A percentile compares a stretch with the other conserved stretches of the same genome.
These are phyloP conservation scores for Drosophila insularis DNA, from an alignment of 1,140 invertebrate species.

Conservation along the genomic window DNA sequence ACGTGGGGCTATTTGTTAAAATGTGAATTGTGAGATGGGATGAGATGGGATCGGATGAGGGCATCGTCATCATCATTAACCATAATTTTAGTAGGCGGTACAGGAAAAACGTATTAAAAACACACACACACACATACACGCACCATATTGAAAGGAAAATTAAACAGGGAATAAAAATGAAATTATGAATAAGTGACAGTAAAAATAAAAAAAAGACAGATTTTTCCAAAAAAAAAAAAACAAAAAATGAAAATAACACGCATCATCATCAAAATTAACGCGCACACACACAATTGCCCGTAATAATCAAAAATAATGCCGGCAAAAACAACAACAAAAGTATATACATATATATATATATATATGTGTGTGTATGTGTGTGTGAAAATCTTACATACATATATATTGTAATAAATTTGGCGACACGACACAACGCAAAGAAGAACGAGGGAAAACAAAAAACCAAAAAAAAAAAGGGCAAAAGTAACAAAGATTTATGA, in stretches of 20 bases:
- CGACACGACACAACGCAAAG: slow-evolving; percentile 19
- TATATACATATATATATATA: slow-evolving; percentile 34
- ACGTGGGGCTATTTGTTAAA: slow-evolving; percentile 55
- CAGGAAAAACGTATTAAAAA: slow-evolving; percentile 34
- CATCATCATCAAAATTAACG: slow-evolving; percentile 7
- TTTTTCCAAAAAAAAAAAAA: slow-evolving; percentile 1
- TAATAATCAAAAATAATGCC: slow-evolving; percentile 69
- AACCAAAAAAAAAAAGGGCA: slow-evolving; percentile 15
- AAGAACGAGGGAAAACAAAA: neutral
- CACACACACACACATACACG: slow-evolving; percentile 1
- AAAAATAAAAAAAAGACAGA: slow-evolving; percentile 27
- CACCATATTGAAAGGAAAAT: slow-evolving; percentile 5
- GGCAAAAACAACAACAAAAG: slow-evolving; percentile 46
- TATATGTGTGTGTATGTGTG: neutral
- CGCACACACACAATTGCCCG: slow-evolving; percentile 20
- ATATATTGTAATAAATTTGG: slow-evolving; percentile 10
- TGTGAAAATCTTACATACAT: neutral
- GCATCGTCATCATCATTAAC: slow-evolving; percentile 31
- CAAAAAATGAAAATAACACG: slow-evolving; percentile 21
- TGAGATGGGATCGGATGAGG: slow-evolving; percentile 26
- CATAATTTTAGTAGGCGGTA: slow-evolving; percentile 44
- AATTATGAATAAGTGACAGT: slow-evolving; percentile 59
- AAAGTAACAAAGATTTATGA: slow-evolving; percentile 54
- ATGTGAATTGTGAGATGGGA: slow-evolving; percentile 15
- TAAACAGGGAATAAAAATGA: slow-evolving; percentile 8